Evolutionary conservation across 2,888 invertebrate genomes (phyloP).

Genomic region (Andricus quercusramuli): DNA sequence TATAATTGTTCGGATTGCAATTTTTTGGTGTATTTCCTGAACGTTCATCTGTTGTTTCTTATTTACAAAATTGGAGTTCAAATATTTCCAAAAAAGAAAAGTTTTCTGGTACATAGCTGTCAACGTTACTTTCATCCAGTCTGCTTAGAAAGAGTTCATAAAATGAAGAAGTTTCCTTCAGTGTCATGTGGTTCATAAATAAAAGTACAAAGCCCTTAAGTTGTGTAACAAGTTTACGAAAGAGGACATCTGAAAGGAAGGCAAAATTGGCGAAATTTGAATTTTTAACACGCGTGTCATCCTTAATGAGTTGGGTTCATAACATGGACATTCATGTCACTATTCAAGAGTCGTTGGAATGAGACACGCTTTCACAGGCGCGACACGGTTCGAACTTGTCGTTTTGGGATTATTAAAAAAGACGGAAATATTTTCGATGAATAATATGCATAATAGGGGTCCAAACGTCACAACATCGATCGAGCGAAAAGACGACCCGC

Average conservation of each 20-base stretch:
- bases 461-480: conserved; percentile 49
- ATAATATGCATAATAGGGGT: conserved; percentile 41
- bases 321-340: conserved; percentile 29
- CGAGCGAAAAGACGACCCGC: conserved; percentile 47
- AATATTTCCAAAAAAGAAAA: too few species aligned
- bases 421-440: conserved; percentile 54
- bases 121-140: too few species aligned
- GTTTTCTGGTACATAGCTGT: too few species aligned
- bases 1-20: too few species aligned
- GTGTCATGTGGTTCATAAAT: not conserved
- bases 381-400: conserved; percentile 23
- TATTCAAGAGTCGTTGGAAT: conserved; percentile 12
- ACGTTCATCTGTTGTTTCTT: too few species aligned
- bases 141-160: too few species aligned
- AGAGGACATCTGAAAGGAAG: not conserved
- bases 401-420: conserved; percentile 46
- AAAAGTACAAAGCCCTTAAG: conserved; percentile 7
- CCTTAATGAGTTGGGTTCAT: conserved; percentile 38
- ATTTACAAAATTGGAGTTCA: too few species aligned
- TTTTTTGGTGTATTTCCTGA: too few species aligned
- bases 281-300: conserved; percentile 32
- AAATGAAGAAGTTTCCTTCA: not conserved
- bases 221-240: conserved; percentile 14
- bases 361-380: conserved; percentile 9
- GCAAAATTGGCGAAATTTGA: conserved; percentile 16